These are phyloP conservation scores for Colius striatus DNA, from an alignment of 2,113 vertebrate genomes.

Conservation along the genomic window DNA sequence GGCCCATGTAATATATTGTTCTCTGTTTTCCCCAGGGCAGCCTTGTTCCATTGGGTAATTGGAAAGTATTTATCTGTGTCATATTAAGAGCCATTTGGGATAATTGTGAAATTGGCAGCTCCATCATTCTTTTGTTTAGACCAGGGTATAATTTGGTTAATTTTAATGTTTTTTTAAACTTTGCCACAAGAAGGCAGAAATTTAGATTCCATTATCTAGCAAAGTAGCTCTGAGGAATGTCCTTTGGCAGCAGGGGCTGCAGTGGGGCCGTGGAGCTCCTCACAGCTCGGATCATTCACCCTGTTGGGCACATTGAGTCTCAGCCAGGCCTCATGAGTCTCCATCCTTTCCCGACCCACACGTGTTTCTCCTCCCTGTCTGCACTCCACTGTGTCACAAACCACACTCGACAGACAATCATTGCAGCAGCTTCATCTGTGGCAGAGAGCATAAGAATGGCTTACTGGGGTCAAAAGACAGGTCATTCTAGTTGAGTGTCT, in stretches of 20 bases:
- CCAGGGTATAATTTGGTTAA: conserved; percentile 61
- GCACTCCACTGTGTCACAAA: background rate
- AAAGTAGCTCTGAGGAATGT: conserved; percentile 55
- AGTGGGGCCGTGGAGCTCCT: background rate
- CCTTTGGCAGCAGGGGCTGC: background rate
- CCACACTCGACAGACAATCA: background rate
- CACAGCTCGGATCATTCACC: background rate
- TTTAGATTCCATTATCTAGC: conserved; percentile 45
- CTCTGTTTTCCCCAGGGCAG: conserved; percentile 42
- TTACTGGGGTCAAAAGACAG: background rate
- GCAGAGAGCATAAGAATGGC: too few species aligned
- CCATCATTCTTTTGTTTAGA: conserved; percentile 51
- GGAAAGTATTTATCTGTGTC: conserved; percentile 66
- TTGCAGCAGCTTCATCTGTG: background rate
- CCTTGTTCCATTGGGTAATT: conserved; percentile 60
- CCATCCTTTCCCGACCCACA: background rate
- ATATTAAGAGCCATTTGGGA: conserved; percentile 54
- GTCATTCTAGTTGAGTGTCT: background rate
- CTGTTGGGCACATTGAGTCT: fast-evolving
- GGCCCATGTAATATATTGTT: conserved; percentile 30
- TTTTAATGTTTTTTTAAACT: conserved; percentile 33
- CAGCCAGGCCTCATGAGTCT: background rate
- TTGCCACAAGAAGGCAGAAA: conserved; percentile 59
- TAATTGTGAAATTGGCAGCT: conserved; percentile 62
- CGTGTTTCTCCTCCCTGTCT: background rate